Evolutionary conservation across 2,113 vertebrate species (phyloP).

Genomic region (Vombatus ursinus): DNA sequence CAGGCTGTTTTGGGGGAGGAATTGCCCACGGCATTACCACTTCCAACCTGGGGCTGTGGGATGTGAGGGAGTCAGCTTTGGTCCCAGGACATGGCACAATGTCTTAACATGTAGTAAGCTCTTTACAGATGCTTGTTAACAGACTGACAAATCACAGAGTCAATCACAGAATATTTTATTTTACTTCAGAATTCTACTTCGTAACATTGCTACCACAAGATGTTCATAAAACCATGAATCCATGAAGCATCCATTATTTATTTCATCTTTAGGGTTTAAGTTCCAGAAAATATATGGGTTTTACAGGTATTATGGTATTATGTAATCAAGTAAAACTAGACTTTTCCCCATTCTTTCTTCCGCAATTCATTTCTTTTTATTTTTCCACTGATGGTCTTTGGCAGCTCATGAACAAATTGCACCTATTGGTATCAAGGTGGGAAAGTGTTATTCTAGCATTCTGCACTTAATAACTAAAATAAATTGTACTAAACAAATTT

Average conservation of each 20-base stretch:
- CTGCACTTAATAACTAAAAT: slow-evolving; percentile 27
- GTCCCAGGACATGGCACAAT: not conserved
- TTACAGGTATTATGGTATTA: slow-evolving; percentile 15
- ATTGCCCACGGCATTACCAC: not conserved
- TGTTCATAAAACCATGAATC: slow-evolving; percentile 34
- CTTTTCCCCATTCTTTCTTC: slow-evolving; percentile 84
- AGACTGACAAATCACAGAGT: slow-evolving; percentile 19
- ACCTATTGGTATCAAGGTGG: slow-evolving; percentile 79
- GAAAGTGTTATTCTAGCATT: slow-evolving; percentile 49
- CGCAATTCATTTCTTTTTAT: slow-evolving; percentile 86
- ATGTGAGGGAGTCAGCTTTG: not conserved
- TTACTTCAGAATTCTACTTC: slow-evolving; percentile 46
- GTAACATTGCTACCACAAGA: slow-evolving; percentile 27
- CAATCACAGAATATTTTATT: slow-evolving; percentile 38
- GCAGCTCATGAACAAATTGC: slow-evolving; percentile 88
- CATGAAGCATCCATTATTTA: slow-evolving; percentile 15
- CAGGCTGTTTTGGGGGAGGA: not conserved
- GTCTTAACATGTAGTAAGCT: not conserved
- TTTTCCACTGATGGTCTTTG: slow-evolving; percentile 89
- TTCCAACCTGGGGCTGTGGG: not conserved
- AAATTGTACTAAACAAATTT: slow-evolving; percentile 19
- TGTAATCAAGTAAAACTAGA: slow-evolving; percentile 39
- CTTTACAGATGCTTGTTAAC: not conserved
- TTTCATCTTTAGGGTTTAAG: slow-evolving; percentile 1
- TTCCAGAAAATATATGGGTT: slow-evolving; percentile 21